Evolutionary conservation across 2,888 invertebrate species (phyloP), one percentile per base, ranked within the genome.

Genomic region (Temnothorax unifasciatus): DNA sequence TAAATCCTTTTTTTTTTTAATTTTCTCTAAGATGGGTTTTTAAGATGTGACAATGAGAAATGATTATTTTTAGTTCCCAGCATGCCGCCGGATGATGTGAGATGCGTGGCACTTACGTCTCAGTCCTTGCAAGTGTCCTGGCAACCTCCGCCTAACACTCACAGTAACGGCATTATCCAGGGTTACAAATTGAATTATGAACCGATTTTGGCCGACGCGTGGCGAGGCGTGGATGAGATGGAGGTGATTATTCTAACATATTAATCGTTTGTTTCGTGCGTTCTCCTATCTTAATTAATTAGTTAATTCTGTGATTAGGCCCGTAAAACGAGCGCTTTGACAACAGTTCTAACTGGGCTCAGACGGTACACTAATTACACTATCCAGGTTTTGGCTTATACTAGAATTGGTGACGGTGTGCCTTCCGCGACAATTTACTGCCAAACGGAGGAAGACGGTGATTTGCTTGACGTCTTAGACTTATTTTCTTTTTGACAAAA

Each of bases 281-380:
- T 13, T 50, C 6, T 47, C 15, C 4, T 81, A 25, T 59, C 11
- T n/a, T 25, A 47, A 74, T 81, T 59, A 59, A 81, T 73, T 34
- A 73, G 4, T 73, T 74, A 4, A 47, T 59, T 57, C 9, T 21
- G 3, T 69, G 18, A 75, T 34, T 71, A 94, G 94, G 92, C 94
- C 9, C 95, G 97, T 41, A 97, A 97, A 93, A 97, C 97, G 0
- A 96, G 96, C 34, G 97, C 97, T 0, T 94, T 97, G 83, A 97
- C 97, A 54, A 96, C 96, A 1, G 97, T 97, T 75, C 95, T 98
- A 44, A 96, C 97, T 0, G 96, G 96, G 4, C 95, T 98, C 85
- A 96, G 97, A 92, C 97, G 97, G 92, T 98, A 96, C 94, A 97
- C 97, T 50, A 98, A 98, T 95, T 98, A 98, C 94, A 97, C 97